Percentiles rank a stretch among this genome's conserved stretches.
Conservation (phyloP, 2,797 vertebrate species). For the Arrhamphus sclerolepis region DNA sequence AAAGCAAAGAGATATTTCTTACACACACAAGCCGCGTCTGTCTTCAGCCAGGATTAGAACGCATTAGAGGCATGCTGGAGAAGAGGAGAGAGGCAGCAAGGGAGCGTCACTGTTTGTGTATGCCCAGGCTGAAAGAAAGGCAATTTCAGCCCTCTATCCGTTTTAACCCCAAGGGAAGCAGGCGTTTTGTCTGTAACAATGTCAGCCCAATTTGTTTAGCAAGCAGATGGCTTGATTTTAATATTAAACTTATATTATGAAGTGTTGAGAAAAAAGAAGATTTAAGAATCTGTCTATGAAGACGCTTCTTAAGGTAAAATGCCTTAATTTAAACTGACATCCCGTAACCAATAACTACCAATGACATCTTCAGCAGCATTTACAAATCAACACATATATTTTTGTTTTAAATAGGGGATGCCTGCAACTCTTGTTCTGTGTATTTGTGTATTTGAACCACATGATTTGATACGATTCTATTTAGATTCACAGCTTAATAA, state of each 20-base stretch:
- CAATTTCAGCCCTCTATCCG: conserved; percentile 58
- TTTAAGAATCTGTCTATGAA: no score
- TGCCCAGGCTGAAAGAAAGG: conserved; percentile 65
- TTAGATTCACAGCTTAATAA: conserved; percentile 10
- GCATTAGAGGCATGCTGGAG: conserved; percentile 89
- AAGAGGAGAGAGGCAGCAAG: conserved; percentile 82
- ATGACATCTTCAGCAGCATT: no score
- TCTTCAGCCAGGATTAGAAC: conserved; percentile 98
- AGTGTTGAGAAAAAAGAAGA: no score
- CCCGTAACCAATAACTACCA: no score
- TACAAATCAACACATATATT: no score
- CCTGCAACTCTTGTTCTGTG: no score
- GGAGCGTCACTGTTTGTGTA: conserved; percentile 68
- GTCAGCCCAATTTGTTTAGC: conserved; percentile 37
- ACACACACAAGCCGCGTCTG: conserved; percentile 92
- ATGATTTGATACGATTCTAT: background rate
- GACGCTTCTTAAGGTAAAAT: no score
- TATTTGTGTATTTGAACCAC: background rate
- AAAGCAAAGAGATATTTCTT: conserved; percentile 95
- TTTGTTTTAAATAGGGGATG: no score
- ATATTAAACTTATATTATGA: conserved; percentile 8
- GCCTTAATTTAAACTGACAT: no score
- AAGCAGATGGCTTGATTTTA: conserved; percentile 33
- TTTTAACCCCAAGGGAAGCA: conserved; percentile 59
- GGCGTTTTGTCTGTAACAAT: conserved; percentile 57